These are phyloP conservation scores for Hydrozoanthus gracilis DNA, from an alignment of 92 coral and sea anemone species.

Conservation along the genomic window DNA sequence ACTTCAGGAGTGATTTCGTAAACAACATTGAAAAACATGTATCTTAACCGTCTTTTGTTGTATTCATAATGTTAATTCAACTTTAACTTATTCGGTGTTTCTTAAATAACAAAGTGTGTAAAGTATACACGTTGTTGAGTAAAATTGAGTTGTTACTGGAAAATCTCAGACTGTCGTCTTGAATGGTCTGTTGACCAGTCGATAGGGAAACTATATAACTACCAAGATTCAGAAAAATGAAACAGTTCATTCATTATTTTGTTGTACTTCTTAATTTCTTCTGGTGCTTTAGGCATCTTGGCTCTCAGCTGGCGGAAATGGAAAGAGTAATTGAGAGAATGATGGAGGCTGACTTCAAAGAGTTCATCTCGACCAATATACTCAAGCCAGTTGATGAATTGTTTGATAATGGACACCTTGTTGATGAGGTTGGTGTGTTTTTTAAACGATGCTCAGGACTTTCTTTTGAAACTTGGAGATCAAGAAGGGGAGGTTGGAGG, in stretches of 20 bases:
- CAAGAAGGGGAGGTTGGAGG: not conserved
- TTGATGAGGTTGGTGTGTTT: slow-evolving; percentile 79
- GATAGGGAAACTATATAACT: no score
- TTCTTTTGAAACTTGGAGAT: not conserved
- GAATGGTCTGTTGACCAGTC: no score
- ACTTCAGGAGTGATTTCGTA: no score
- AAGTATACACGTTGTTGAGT: not conserved
- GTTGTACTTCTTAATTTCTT: not conserved
- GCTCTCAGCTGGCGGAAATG: slow-evolving; percentile 99
- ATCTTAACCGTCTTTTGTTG: no score
- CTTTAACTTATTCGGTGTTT: no score
- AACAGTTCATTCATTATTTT: not conserved
- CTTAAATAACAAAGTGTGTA: not conserved
- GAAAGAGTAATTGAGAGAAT: slow-evolving; percentile 95
- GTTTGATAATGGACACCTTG: slow-evolving; percentile 74
- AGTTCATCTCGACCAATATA: slow-evolving; percentile 93
- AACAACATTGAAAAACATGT: no score
- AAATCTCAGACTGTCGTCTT: no score
- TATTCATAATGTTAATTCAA: no score
- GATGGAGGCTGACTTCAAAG: slow-evolving; percentile 99
- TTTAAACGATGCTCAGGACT: not conserved
- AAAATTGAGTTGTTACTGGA: no score
- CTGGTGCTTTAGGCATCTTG: slow-evolving; percentile 87
- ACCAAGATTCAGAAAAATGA: no score
- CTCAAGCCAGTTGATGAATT: slow-evolving; percentile 73